Percentiles rank a stretch among this genome's conserved stretches.
phyloP scores from a whole-genome alignment of 1,140 invertebrate species.

The Lanistes nyassanus region DNA sequence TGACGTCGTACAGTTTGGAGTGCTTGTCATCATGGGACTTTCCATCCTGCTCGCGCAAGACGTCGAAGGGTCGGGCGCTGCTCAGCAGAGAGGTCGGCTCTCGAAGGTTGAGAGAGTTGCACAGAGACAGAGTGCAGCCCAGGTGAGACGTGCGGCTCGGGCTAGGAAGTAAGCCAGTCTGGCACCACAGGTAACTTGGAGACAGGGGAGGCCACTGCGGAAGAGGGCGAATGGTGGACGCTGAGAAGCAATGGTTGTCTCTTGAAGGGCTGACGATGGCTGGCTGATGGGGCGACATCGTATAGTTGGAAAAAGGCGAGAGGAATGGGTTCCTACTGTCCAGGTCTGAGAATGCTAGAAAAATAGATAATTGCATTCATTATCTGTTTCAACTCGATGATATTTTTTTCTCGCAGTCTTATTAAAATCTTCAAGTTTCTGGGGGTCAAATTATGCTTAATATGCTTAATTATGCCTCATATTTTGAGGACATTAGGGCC shows the following conservation, averaged over 20 bases:
- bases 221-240: not conserved
- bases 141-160: not conserved
- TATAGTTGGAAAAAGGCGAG: not conserved
- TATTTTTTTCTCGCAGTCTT: too few species aligned
- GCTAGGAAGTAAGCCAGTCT: not conserved
- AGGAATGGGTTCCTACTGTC: constrained; percentile 1
- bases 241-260: not conserved
- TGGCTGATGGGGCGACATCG: not conserved
- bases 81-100: not conserved
- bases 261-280: not conserved
- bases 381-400: too few species aligned
- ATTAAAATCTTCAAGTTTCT: too few species aligned
- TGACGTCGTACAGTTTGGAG: too few species aligned
- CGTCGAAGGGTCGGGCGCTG: not conserved
- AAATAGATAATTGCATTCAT: not conserved
- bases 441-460: not conserved
- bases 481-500: not conserved
- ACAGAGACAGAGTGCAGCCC: not conserved
- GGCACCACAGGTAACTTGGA: constrained; percentile 12
- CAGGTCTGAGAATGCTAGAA: not conserved
- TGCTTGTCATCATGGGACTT: not conserved
- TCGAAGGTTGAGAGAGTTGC: not conserved
- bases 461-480: not conserved
- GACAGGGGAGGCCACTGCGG: not conserved
- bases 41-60: not conserved